Base-by-base conservation (phyloP, 2,888 invertebrate species). In the Tenthredo livida region DNA sequence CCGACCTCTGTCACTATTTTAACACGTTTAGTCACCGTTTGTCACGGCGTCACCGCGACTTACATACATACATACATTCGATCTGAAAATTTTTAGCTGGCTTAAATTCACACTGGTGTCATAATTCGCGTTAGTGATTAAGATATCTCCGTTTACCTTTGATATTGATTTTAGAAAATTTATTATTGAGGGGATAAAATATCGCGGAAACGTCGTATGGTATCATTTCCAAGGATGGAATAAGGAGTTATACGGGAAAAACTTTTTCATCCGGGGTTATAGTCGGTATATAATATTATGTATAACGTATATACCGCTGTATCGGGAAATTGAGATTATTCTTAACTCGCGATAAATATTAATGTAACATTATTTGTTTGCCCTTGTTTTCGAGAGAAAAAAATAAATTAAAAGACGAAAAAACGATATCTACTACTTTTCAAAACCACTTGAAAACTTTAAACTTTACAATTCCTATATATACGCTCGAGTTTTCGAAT, bases 21-120 rank as follows among this genome's bases (percentile, higher is more conserved):
- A 84, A 84, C 61, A 58, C 77, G 75, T 84, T 78, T 78, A 78
- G 78, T 84, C 84, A 84, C 65, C 84, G 84, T 75, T 73, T 77
- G 78, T 84, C 78, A 77, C 80, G n/a, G n/a, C n/a, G 58, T 40
- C 61, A 80, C 80, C 10, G 37, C 80, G 61, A 40, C 61, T 61
- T 58, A 33, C 33, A 2, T 33, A 33, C n/a, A 54, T 58, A 33
- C 33, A 2, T 33, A 33, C n/a, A 54, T 54, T 54, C 54, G 54
- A n/a, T 54, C 6, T 10, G 6, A 1, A n/a, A 54, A 54, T 7
- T n/a, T 7, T n/a, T 12, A 47, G 47, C 6, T 54, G n/a, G 6
- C 17, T n/a, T n/a, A 5, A n/a, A 54, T n/a, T n/a, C 7, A n/a
- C 1, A n/a, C 54, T 6, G 2, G 54, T 54, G 2, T 54, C n/a